Percentiles rank a stretch among this genome's conserved stretches.
These are phyloP conservation scores for Tetranychus piercei DNA, from an alignment of 2,888 invertebrate species.

Conservation along the genomic window DNA sequence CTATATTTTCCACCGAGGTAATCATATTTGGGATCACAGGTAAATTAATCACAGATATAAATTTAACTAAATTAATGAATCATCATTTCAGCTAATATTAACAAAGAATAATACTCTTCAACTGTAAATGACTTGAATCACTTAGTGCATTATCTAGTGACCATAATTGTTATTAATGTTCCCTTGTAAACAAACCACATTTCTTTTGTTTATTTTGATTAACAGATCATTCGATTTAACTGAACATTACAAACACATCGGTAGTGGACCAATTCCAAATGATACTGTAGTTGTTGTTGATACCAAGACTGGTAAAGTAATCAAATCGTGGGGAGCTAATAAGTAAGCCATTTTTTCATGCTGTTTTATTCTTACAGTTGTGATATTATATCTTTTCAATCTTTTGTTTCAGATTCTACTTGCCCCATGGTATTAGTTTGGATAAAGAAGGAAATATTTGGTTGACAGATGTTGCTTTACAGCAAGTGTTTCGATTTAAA, in stretches of 20 bases:
- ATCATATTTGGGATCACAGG: slow-evolving; percentile 46
- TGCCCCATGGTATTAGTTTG: slow-evolving; percentile 86
- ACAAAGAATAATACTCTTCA: too few species aligned
- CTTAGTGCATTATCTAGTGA: too few species aligned
- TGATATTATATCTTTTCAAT: neutral
- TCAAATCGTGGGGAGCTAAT: slow-evolving; percentile 67
- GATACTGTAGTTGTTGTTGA: slow-evolving; percentile 68
- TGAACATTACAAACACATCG: slow-evolving; percentile 48
- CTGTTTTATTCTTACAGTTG: neutral
- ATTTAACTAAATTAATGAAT: neutral
- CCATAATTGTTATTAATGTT: neutral
- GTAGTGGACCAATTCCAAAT: slow-evolving; percentile 55
- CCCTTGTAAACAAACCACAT: neutral
- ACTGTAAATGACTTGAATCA: too few species aligned
- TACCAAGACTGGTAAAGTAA: slow-evolving; percentile 52
- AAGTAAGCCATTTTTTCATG: slow-evolving; percentile 32
- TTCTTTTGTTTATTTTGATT: slow-evolving; percentile 23
- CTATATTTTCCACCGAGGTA: slow-evolving; percentile 65
- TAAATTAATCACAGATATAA: too few species aligned
- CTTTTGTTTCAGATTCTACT: slow-evolving; percentile 46
- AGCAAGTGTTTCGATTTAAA: slow-evolving; percentile 50
- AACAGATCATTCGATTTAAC: slow-evolving; percentile 58
- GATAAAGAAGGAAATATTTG: slow-evolving; percentile 68
- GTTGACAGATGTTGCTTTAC: slow-evolving; percentile 88
- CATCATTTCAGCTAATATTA: too few species aligned